Evolutionary conservation across 1,140 invertebrate species (phyloP).

Genomic region (Portunus trituberculatus): DNA sequence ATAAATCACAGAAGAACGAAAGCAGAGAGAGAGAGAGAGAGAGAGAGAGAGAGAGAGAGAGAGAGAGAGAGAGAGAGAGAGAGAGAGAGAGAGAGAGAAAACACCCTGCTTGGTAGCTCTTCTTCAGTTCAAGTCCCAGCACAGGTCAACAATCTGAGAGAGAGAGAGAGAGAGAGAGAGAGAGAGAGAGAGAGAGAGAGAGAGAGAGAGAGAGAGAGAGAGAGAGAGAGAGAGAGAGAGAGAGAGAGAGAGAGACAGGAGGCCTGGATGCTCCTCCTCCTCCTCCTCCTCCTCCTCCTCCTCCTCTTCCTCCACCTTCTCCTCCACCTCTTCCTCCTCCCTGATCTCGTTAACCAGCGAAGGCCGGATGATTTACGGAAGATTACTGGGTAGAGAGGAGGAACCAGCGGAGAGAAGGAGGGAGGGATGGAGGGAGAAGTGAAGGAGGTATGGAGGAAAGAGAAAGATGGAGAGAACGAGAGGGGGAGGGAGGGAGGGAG

Average conservation of each 20-base stretch:
- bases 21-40: background rate
- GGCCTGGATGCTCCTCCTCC: background rate
- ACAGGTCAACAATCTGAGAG: background rate
- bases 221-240: background rate
- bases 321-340: background rate
- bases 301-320: background rate
- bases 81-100: constrained; percentile 34
- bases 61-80: constrained; percentile 5
- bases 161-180: background rate
- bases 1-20: no score
- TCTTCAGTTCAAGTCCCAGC: background rate
- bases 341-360: constrained; percentile 39
- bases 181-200: background rate
- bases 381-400: constrained; percentile 32
- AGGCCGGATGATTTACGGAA: constrained; percentile 37
- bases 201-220: background rate
- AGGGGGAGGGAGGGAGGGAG: background rate
- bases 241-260: background rate
- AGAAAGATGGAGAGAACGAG: background rate
- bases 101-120: background rate
- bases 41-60: constrained; percentile 41
- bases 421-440: background rate
- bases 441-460: background rate
- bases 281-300: background rate
- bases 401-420: background rate